Percentiles rank a stretch among this genome's conserved stretches.
Evolutionary conservation across 2,113 vertebrate species (phyloP).

Genomic region (Platichthys flesus): DNA sequence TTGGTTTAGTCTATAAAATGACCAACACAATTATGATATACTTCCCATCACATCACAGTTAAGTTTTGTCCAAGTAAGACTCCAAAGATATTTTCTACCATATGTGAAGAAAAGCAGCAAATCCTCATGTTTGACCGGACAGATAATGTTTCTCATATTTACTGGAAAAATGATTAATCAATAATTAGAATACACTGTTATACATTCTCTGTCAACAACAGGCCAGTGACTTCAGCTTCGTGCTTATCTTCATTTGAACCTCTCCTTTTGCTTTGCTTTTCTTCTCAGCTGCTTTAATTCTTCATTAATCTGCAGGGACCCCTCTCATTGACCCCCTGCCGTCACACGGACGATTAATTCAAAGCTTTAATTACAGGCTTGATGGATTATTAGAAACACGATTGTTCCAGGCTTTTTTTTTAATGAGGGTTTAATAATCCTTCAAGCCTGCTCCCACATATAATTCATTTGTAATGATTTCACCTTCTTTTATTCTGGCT

Average conservation of each 20-base stretch:
- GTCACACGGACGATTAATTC: constrained; percentile 14
- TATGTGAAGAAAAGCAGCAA: no score
- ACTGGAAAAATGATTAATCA: no score
- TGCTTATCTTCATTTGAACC: background rate
- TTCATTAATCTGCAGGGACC: constrained; percentile 19
- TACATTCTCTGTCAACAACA: background rate
- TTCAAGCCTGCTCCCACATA: background rate
- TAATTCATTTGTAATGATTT: background rate
- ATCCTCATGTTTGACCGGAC: no score
- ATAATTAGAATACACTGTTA: no score
- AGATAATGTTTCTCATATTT: no score
- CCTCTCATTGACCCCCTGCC: constrained; percentile 11
- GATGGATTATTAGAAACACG: background rate
- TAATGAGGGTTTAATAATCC: constrained; percentile 17
- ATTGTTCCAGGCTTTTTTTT: background rate
- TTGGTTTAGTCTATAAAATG: background rate
- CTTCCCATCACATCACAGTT: background rate
- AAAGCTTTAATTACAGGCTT: constrained; percentile 6
- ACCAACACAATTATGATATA: background rate
- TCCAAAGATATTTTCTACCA: no score
- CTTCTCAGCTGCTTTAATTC: constrained; percentile 8
- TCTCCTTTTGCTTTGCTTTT: no score
- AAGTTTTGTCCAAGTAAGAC: no score
- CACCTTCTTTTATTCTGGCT: background rate
- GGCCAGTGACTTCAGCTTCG: background rate